Evolutionary conservation across 2,113 vertebrate species (phyloP).

Genomic region (Donacobius atricapilla): DNA sequence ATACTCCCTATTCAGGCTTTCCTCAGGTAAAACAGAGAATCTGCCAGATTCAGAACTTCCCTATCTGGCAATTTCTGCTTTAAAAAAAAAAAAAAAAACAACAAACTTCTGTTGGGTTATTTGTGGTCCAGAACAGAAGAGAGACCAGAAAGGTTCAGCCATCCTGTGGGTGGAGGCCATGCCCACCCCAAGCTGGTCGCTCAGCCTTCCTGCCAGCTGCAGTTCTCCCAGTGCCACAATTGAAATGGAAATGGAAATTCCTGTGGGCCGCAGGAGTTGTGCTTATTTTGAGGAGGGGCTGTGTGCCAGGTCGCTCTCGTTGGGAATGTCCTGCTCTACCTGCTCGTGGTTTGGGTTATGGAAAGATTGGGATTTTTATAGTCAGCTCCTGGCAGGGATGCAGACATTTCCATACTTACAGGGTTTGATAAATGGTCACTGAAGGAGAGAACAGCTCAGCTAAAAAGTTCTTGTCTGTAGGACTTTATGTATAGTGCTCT

Average conservation of each 20-base stretch:
- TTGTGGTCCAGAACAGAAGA: background rate
- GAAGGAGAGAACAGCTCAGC: background rate
- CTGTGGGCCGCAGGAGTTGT: background rate
- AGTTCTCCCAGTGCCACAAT: background rate
- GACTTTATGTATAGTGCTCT: background rate
- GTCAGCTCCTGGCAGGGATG: background rate
- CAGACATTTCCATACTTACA: background rate
- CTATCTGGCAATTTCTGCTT: background rate
- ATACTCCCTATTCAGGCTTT: background rate
- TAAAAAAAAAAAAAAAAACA: accelerated
- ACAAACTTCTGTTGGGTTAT: accelerated
- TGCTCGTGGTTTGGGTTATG: background rate
- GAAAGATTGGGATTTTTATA: background rate
- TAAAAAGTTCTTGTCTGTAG: background rate
- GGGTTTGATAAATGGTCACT: background rate
- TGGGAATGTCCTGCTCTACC: conserved; percentile 1
- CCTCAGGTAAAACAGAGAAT: background rate
- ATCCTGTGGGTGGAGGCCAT: background rate
- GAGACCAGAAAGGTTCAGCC: background rate
- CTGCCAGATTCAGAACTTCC: background rate
- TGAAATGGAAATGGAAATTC: background rate
- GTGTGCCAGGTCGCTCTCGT: background rate
- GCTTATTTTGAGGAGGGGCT: background rate
- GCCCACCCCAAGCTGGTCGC: accelerated
- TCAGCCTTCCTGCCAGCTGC: background rate